A percentile compares a stretch with the other conserved stretches of the same genome.
phyloP scores from a whole-genome alignment of 2,797 vertebrate species.

The Triplophysa yarkandensis region DNA sequence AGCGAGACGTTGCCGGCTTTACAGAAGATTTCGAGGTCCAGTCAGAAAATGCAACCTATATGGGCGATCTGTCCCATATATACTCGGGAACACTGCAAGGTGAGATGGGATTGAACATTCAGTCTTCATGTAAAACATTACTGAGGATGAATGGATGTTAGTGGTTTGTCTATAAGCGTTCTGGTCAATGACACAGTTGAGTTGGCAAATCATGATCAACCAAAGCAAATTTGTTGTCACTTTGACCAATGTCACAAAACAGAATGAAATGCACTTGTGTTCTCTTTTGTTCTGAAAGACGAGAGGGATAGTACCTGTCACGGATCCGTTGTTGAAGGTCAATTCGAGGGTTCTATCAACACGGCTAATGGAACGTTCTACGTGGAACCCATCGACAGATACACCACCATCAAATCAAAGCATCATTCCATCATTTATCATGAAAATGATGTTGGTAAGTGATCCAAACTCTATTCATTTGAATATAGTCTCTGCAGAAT shows the following conservation, averaged over 20 bases:
- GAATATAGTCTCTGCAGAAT: not conserved
- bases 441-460: slow-evolving; percentile 80
- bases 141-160: not conserved
- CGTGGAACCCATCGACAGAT: slow-evolving; percentile 71
- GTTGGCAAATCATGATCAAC: too few relatives aligned
- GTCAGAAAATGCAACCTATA: slow-evolving; percentile 53
- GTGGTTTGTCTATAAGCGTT: not conserved
- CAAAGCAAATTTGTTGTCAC: not conserved
- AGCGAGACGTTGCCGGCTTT: slow-evolving; percentile 68
- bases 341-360: slow-evolving; percentile 80
- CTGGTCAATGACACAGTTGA: not conserved
- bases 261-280: not conserved
- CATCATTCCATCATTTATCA: slow-evolving; percentile 83
- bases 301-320: slow-evolving; percentile 76
- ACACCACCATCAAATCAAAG: slow-evolving; percentile 53
- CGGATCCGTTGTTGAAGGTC: slow-evolving; percentile 77
- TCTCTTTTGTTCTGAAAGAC: slow-evolving; percentile 61
- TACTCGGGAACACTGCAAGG: slow-evolving; percentile 79
- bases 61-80: slow-evolving; percentile 75
- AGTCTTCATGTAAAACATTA: not conserved
- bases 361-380: slow-evolving; percentile 78
- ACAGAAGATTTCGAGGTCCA: slow-evolving; percentile 67
- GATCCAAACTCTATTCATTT: not conserved
- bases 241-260: not conserved
- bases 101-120: slow-evolving; percentile 46